A percentile compares a stretch with the other conserved stretches of the same genome.
phyloP scores from a whole-genome alignment of 2,888 invertebrate species.

The Drosophila formosana region DNA sequence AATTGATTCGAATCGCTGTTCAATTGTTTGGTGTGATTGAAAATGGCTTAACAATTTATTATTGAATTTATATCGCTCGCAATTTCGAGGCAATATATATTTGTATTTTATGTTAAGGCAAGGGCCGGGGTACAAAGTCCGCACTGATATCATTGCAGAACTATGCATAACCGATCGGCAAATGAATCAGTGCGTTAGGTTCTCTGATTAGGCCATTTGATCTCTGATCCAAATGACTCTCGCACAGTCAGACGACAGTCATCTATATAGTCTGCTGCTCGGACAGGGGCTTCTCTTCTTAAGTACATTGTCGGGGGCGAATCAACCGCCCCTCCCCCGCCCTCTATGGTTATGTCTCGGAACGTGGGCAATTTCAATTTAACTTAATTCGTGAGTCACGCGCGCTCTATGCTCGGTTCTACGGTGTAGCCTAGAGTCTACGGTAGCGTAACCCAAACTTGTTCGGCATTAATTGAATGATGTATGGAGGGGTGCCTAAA shows the following conservation, averaged over 20 bases:
- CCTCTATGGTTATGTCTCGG: not conserved
- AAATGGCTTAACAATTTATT: conserved; percentile 77
- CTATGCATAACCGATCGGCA: conserved; percentile 53
- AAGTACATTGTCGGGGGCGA: conserved; percentile 42
- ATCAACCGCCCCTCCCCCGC: not conserved
- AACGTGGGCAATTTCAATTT: conserved; percentile 58
- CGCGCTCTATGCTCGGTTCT: conserved; percentile 7
- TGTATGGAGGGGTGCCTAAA: conserved; percentile 12
- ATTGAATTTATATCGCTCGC: conserved; percentile 69
- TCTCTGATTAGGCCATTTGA: conserved; percentile 70
- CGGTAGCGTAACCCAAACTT: conserved; percentile 46
- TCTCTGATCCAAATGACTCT: conserved; percentile 52
- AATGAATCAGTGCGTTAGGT: conserved; percentile 75
- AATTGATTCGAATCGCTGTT: conserved; percentile 80
- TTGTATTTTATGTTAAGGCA: conserved; percentile 4
- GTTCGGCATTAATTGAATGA: conserved; percentile 69
- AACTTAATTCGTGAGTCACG: conserved; percentile 76
- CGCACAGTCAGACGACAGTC: conserved; percentile 20
- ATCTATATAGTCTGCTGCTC: conserved; percentile 13
- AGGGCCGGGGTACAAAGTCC: conserved; percentile 15
- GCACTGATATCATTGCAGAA: conserved; percentile 65
- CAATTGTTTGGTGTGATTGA: conserved; percentile 82
- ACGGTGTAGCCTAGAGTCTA: conserved; percentile 19
- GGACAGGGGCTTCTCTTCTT: too few relatives aligned
- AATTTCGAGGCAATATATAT: conserved; percentile 14